Evolutionary conservation across 1,140 invertebrate species (phyloP).

Genomic region (Pygmarrhopalites habei): DNA sequence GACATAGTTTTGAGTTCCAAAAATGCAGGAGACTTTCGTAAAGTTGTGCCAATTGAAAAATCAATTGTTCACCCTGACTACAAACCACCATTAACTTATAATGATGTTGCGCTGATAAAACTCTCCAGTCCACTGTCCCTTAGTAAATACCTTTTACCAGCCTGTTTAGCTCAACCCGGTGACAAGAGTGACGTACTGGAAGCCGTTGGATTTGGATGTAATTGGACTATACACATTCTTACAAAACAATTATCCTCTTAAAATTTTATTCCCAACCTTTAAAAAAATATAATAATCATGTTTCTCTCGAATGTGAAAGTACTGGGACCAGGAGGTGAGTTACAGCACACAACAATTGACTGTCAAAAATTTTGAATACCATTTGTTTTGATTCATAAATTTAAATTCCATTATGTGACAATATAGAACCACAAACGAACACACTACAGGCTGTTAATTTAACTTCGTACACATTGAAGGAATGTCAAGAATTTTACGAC

Average conservation of each 20-base stretch:
- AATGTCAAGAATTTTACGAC: slow-evolving; percentile 24
- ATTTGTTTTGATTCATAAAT: no score
- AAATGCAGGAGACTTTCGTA: slow-evolving; percentile 10
- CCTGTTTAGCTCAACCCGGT: slow-evolving; percentile 19
- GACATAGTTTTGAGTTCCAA: slow-evolving; percentile 23
- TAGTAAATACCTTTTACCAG: slow-evolving; percentile 21
- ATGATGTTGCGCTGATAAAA: slow-evolving; percentile 34
- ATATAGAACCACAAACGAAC: slow-evolving; percentile 16
- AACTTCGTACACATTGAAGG: slow-evolving; percentile 7
- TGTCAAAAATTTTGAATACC: no score
- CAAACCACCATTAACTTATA: slow-evolving; percentile 31
- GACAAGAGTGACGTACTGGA: slow-evolving; percentile 11
- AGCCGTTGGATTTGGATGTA: slow-evolving; percentile 27
- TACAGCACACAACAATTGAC: no score
- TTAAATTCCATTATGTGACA: no score
- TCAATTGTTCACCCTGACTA: slow-evolving; percentile 29
- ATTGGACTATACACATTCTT: no score
- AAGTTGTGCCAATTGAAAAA: slow-evolving; percentile 24
- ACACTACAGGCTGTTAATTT: slow-evolving; percentile 33
- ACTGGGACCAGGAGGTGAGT: slow-evolving; percentile 22
- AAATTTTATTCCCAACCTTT: no score
- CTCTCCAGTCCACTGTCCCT: slow-evolving; percentile 16
- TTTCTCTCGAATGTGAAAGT: no score
- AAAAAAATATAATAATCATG: no score
- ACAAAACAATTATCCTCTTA: no score